Percentiles rank a stretch among this genome's conserved stretches.
phyloP scores from a whole-genome alignment of 2,797 vertebrate genomes.

The Molossus molossus region DNA sequence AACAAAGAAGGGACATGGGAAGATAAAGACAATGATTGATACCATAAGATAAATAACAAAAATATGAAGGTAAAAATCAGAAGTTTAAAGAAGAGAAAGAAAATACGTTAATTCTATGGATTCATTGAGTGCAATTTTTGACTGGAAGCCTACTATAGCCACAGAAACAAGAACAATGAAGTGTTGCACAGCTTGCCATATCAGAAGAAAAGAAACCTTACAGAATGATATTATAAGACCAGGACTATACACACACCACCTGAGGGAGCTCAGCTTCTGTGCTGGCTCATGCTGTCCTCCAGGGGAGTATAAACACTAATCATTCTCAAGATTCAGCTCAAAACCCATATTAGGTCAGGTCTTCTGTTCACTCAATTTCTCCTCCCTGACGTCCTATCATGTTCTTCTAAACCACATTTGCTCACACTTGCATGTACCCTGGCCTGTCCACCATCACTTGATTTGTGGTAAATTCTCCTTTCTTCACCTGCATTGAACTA shows the following conservation, averaged over 20 bases:
- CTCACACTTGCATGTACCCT: neutral
- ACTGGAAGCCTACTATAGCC: neutral
- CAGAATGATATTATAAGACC: neutral
- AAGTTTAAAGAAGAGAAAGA: neutral
- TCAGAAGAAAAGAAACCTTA: neutral
- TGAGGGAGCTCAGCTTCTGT: neutral
- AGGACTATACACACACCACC: neutral
- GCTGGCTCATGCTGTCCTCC: no score
- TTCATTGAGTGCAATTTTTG: neutral
- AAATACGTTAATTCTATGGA: neutral
- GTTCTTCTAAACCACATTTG: no score
- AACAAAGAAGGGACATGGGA: neutral
- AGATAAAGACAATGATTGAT: neutral
- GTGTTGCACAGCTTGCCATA: no score
- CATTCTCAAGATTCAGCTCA: neutral
- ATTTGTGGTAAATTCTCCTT: neutral
- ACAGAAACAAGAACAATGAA: neutral
- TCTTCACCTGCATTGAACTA: rapidly evolving
- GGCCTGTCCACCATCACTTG: no score
- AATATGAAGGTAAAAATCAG: neutral
- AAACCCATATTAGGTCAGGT: neutral
- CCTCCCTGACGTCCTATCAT: neutral
- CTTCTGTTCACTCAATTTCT: neutral
- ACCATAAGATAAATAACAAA: neutral
- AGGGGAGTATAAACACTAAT: neutral